Percentiles rank a stretch among this genome's conserved stretches.
Evolutionary conservation across 2,113 vertebrate species (phyloP).

Genomic region (Clinocottus analis): DNA sequence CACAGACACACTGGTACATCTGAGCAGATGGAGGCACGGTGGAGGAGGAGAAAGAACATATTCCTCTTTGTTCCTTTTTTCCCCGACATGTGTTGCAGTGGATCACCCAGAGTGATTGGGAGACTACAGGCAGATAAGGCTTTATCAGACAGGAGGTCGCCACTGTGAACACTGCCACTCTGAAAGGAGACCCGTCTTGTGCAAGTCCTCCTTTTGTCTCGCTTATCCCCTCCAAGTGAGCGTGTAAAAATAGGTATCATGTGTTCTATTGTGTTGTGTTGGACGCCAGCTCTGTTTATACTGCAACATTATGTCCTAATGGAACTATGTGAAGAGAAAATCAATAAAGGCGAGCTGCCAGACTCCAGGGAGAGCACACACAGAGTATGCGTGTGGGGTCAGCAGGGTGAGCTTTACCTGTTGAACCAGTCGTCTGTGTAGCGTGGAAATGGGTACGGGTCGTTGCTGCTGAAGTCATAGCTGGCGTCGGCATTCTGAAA

Average conservation of each 20-base stretch:
- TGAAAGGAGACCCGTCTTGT: conserved; percentile 36
- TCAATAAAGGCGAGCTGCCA: conserved; percentile 72
- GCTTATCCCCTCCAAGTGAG: conserved; percentile 35
- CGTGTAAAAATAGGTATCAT: conserved; percentile 45
- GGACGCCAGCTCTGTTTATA: conserved; percentile 70
- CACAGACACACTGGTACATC: conserved; percentile 38
- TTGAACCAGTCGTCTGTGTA: conserved; percentile 99
- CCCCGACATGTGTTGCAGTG: conserved; percentile 53
- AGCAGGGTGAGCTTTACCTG: conserved; percentile 86
- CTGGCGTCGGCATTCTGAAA: conserved; percentile 98
- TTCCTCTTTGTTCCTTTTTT: conserved; percentile 48
- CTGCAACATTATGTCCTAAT: conserved; percentile 74
- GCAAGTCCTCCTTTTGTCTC: conserved; percentile 47
- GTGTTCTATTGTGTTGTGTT: conserved; percentile 55
- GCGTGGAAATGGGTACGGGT: conserved; percentile 96
- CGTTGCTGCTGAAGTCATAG: conserved; percentile 99
- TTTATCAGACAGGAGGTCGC: conserved; percentile 63
- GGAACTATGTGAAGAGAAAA: conserved; percentile 73
- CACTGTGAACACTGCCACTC: conserved; percentile 42
- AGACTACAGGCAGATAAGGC: conserved; percentile 62
- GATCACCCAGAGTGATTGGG: conserved; percentile 55
- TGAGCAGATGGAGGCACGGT: conserved; percentile 34
- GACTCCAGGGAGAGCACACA: conserved; percentile 34
- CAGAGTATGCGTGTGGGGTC: not conserved
- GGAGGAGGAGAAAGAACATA: conserved; percentile 34